A percentile compares a stretch with the other conserved stretches of the same genome.
These are phyloP conservation scores for Drosophila villosipedis DNA, from an alignment of 2,888 invertebrate genomes.

Conservation along the genomic window DNA sequence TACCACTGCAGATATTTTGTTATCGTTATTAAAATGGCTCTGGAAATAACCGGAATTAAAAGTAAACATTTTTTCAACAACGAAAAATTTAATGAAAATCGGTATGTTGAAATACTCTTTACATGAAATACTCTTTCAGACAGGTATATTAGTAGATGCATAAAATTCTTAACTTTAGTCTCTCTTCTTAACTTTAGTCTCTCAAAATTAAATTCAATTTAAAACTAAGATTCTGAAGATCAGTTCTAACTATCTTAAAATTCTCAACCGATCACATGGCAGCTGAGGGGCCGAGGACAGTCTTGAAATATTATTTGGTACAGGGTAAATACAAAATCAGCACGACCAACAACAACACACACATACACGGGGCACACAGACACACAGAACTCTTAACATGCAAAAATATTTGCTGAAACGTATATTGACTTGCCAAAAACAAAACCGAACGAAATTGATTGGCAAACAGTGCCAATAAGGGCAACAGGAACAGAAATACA, in stretches of 20 bases:
- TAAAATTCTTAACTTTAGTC: too few species aligned
- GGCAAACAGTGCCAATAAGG: slow-evolving; percentile 60
- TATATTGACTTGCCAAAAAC: slow-evolving; percentile 71
- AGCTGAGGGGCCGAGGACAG: not conserved
- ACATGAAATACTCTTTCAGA: not conserved
- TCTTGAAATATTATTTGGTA: too few species aligned
- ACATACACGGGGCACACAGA: slow-evolving; percentile 32
- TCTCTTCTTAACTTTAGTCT: not conserved
- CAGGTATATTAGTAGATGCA: not conserved
- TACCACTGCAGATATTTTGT: slow-evolving; percentile 34
- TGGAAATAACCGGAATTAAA: slow-evolving; percentile 72
- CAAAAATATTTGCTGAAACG: slow-evolving; percentile 78
- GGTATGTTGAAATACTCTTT: not conserved
- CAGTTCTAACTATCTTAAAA: not conserved
- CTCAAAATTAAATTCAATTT: not conserved
- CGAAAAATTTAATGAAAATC: slow-evolving; percentile 18
- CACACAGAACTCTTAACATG: slow-evolving; percentile 52
- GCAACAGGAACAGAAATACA: slow-evolving; percentile 28
- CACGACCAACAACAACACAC: not conserved
- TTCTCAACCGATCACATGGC: not conserved
- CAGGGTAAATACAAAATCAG: slow-evolving; percentile 22
- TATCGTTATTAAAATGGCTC: slow-evolving; percentile 59
- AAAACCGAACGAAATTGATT: slow-evolving; percentile 70
- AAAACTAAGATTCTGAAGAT: too few species aligned
- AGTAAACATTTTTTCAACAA: slow-evolving; percentile 67